Base-by-base conservation (phyloP, 1,140 invertebrate species). In the Glomeris maerens region DNA sequence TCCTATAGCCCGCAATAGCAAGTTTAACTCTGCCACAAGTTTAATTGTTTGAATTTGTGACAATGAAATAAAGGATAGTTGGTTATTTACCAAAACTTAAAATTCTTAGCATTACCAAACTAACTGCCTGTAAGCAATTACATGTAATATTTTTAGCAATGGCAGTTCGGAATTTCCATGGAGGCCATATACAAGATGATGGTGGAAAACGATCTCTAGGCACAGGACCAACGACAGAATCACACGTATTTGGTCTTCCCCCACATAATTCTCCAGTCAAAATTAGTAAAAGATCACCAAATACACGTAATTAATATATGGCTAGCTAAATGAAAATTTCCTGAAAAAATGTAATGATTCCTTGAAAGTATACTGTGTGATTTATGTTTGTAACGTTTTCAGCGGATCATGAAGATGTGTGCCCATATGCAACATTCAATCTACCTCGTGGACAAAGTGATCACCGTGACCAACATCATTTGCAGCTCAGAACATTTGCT, bases 401-500 rank as follows among this genome's bases (percentile, higher is more conserved):
- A 42, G 40, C 25, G 20, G 25, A 21, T 42, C 40, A 42, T 21
- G 40, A 42, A 21, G 40, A 42, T 17, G 40, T 42, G 20, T 42
- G 40, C 25, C 40, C 40, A 21, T 42, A 42, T 17, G 40, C 40
- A 17, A 42, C 40, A 42, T 42, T 42, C 25, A 42, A 42, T 21
- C 5, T 42, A 5, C 20, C 40, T 21, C 4, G 40, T 21, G 20
- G 40, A 10, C 40, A 17, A 7, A 7, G 20, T 17, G 40, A 4
- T 7, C 10, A 42, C 5, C 17, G 25, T 42, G 4, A 10, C 20
- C 20, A 25, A 21, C 4, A 42, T 5, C 40, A 42, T 42, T 25
- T 42, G 20, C 40, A 42, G 20, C 17, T 42, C 4, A 42, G 40
- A 17, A 17, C 40, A 21, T 42, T 42, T 21, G 5, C 40, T 21